Evolutionary conservation across 2,888 invertebrate species (phyloP), one percentile per base, ranked within the genome.

Genomic region (Caenorhabditis uteleia): DNA sequence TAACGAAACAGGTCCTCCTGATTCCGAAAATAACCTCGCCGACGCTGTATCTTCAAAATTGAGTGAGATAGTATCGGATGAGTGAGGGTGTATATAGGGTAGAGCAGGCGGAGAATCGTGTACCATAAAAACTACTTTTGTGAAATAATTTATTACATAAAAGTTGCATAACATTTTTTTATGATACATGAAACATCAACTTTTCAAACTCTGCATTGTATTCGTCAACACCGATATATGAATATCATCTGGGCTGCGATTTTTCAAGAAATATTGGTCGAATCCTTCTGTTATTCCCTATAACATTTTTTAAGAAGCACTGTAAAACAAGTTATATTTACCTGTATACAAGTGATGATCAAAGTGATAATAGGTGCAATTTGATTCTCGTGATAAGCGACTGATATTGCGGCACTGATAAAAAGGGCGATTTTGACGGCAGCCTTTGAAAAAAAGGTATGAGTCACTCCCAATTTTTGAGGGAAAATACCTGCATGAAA

Each of bases 241-340:
- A 44, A 71, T 68, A 34, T 71, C 70, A 18, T 68, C 65, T 6
- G 70, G 70, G 12, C 45, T 61, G 33, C 53, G 56, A 36, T 71
- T 65, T 42, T 58, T 68, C 36, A 71, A 27, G 47, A 75, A 75
- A 44, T 68, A 70, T 44, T 76, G 76, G 40, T 76, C 76, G 46
- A 76, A 47, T 33, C 69, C 53, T 45, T 76, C 76, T 29, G 70
- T 70, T 6, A 74, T 59, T n/a, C 76, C 75, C 69, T 76, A 43
- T 3, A 43, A 43, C 18, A 16, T 31, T 8, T 43, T 43, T 18
- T 18, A 10, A 43, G 21, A 38, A 38, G 7, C 16, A 20, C 16
- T 38, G 6, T n/a, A n/a, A 38, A 27, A 38, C 16, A 20, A 20
- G 18, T 20, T n/a, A 39, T 40, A 10, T 23, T 40, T 16, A 70